A percentile compares a stretch with the other conserved stretches of the same genome.
Evolutionary conservation across 1,140 invertebrate genomes (phyloP).

Genomic region (Drosophila rufa): DNA sequence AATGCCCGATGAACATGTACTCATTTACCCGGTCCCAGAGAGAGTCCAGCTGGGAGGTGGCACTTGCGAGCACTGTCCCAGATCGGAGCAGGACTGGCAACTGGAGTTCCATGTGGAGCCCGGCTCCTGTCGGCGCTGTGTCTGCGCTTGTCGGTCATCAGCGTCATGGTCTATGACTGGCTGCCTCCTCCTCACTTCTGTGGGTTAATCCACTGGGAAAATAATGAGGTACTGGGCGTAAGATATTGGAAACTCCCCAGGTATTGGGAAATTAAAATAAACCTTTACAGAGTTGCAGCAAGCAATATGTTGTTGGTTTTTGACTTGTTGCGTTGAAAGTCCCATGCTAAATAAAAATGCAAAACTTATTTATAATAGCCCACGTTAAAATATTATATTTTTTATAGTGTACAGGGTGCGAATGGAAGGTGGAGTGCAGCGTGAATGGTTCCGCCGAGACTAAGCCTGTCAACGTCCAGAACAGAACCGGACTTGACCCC

Average conservation of each 20-base stretch:
- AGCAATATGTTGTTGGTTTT: background rate
- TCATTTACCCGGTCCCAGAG: slow-evolving; percentile 35
- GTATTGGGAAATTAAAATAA: background rate
- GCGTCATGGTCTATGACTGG: slow-evolving; percentile 45
- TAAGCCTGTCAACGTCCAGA: slow-evolving; percentile 67
- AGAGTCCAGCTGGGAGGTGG: slow-evolving; percentile 4
- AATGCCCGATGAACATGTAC: slow-evolving; percentile 48
- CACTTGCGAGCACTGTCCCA: background rate
- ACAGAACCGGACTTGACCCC: slow-evolving; percentile 65
- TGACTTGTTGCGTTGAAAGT: background rate
- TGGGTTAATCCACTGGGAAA: slow-evolving; percentile 8
- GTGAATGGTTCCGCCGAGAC: slow-evolving; percentile 55
- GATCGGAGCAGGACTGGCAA: background rate
- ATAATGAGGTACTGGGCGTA: background rate
- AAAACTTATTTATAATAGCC: background rate
- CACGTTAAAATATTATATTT: background rate
- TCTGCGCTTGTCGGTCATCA: slow-evolving; percentile 54
- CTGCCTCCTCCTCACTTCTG: background rate
- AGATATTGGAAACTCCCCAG: too few relatives aligned
- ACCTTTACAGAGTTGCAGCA: too few relatives aligned
- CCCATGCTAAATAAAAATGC: background rate
- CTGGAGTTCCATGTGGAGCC: slow-evolving; percentile 8
- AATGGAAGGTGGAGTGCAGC: background rate
- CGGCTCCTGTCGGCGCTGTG: slow-evolving; percentile 27
- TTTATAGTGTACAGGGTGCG: background rate